Base-by-base conservation (phyloP, 2,113 vertebrate species). In the Brienomyrus longianalis region DNA sequence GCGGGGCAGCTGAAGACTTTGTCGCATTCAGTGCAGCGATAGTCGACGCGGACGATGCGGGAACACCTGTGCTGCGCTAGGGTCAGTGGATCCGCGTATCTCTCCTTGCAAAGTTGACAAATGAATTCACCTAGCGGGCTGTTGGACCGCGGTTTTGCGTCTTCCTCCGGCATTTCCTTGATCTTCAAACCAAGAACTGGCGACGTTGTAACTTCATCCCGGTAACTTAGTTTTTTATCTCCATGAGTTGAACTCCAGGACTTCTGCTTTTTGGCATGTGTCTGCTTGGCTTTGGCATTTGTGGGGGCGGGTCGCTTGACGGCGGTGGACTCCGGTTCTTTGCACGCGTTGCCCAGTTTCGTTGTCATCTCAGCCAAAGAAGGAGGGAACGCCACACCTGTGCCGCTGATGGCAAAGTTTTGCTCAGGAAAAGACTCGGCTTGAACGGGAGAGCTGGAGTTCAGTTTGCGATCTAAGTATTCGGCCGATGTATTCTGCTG, bases 1-100 rank as follows among this genome's bases (percentile, higher is more conserved):
- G 94, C 94, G 0, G 92, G 93, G 50, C 94, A 95, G 90, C 94
- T 93, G 90, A 94, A 95, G 5, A 92, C 91, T 89, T 95, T 95
- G 87, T 92, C 92, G 77, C 94, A 95, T 23, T 94, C 94, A 6
- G 91, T 89, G 90, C 94, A 94, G 9, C 92, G 93, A 56, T 94
- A 95, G 86, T 94, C 93, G 21, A 95, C 92, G 23, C 93, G 90
- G 8, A 93, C 92, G 17, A 95, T 94, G 27, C 94, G 92, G 2
- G 93, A 93, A 39, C 94, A 95, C 80, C 89, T 91, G 90, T 95
- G 94, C n/a, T 92, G 94, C 9, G 94, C 94, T 86, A 95, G 86
- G 1, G 91, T 91, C 3, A 93, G 88, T 0, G 94, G 92, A n/a
- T 93, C 94, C 0, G 91, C 47, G 88, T 94, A 95, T 27, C 92